phyloP scores from a whole-genome alignment of 2,797 vertebrate genomes.

The Phalanger gymnotis region DNA sequence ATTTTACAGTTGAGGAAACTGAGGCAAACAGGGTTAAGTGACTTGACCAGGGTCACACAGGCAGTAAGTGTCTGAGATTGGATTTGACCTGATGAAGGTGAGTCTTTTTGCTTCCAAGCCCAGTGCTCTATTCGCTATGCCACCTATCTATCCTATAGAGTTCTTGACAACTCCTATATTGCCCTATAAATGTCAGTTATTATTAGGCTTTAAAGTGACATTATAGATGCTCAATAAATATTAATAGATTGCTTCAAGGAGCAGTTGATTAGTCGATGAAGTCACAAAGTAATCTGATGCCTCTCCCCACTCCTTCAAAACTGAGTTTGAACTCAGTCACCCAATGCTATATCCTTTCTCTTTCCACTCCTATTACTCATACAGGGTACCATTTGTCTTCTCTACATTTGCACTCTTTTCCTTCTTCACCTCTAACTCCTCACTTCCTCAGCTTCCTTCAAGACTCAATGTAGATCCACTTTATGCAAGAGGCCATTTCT shows the following conservation, averaged over 20 bases:
- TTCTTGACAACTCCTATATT: neutral
- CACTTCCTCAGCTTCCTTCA: neutral
- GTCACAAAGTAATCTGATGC: neutral
- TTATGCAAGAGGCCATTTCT: neutral
- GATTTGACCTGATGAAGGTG: neutral
- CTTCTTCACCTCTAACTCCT: neutral
- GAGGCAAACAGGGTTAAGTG: neutral
- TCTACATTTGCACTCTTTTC: neutral
- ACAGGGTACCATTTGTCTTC: neutral
- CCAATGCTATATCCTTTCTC: neutral
- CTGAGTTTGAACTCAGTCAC: neutral
- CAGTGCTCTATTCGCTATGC: neutral
- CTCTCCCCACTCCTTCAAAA: neutral
- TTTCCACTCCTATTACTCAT: neutral
- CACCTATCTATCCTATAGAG: neutral
- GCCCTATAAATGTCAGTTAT: neutral
- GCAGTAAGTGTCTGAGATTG: neutral
- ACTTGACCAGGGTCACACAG: neutral
- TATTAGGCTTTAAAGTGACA: neutral
- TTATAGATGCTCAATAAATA: neutral
- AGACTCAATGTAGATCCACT: neutral
- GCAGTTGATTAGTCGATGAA: neutral
- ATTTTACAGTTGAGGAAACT: neutral
- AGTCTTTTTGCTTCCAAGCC: neutral
- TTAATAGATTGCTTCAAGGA: neutral